phyloP scores from a whole-genome alignment of 1,140 invertebrate species.

The Drosophila hydei region DNA sequence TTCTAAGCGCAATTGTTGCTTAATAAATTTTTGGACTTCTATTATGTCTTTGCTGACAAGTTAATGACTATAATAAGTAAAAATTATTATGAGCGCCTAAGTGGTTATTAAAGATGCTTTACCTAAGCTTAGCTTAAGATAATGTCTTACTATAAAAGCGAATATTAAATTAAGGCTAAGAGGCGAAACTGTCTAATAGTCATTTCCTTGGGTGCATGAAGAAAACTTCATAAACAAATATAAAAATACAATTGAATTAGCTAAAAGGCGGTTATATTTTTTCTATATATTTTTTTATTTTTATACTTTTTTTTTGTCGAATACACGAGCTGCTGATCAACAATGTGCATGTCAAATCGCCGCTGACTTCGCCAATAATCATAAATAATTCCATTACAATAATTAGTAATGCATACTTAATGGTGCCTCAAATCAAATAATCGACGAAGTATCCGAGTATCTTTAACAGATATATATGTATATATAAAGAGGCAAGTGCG shows the following conservation, averaged over 20 bases:
- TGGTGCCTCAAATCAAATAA: slow-evolving; percentile 41
- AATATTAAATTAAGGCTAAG: slow-evolving; percentile 9
- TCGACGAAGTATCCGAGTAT: slow-evolving; percentile 20
- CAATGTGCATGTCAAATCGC: slow-evolving; percentile 56
- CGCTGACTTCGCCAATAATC: slow-evolving; percentile 54
- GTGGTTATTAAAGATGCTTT: slow-evolving; percentile 19
- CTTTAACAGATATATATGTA: too few species aligned
- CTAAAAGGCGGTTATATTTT: slow-evolving; percentile 8
- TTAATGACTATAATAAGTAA: slow-evolving; percentile 9
- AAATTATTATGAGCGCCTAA: slow-evolving; percentile 1
- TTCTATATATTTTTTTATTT: slow-evolving; percentile 9
- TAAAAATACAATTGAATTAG: slow-evolving; percentile 36
- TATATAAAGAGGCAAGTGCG: not conserved
- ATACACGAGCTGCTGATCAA: slow-evolving; percentile 45
- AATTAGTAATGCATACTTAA: slow-evolving; percentile 72
- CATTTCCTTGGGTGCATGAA: not conserved
- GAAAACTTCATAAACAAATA: slow-evolving; percentile 12
- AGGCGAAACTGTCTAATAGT: slow-evolving; percentile 15
- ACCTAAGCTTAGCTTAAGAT: slow-evolving; percentile 10
- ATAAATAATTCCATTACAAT: slow-evolving; percentile 78
- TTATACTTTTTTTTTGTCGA: slow-evolving; percentile 12
- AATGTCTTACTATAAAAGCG: slow-evolving; percentile 20
- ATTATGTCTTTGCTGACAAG: slow-evolving; percentile 22
- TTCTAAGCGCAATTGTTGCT: not conserved
- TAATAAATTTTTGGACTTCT: not conserved